phyloP scores from a whole-genome alignment of 2,888 invertebrate genomes.

The Smittia aterrima region DNA sequence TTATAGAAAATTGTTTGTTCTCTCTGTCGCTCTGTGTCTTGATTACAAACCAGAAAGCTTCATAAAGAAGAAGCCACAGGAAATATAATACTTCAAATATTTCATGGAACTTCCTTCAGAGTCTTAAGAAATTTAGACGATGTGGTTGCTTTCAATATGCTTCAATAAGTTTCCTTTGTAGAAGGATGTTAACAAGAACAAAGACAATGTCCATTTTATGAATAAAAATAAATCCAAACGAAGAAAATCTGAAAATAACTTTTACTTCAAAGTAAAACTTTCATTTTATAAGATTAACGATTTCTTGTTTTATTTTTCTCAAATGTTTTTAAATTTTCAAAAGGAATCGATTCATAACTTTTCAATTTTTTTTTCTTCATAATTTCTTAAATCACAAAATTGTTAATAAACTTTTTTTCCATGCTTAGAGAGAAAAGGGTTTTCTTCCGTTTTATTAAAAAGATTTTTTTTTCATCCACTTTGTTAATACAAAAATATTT shows the following conservation, averaged over 20 bases:
- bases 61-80: background rate
- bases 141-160: no score
- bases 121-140: no score
- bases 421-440: conserved; percentile 3
- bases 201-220: no score
- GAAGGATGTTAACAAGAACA: no score
- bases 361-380: conserved; percentile 12
- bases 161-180: no score
- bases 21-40: no score
- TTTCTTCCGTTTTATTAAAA: conserved; percentile 11
- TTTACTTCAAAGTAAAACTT: no score
- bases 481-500: conserved; percentile 33
- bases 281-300: conserved; percentile 19
- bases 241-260: no score
- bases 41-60: background rate
- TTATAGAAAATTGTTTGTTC: no score
- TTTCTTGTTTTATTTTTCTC: conserved; percentile 19
- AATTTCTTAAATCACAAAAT: conserved; percentile 30
- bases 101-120: no score
- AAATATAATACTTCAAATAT: background rate
- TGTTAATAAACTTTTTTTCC: conserved; percentile 21
- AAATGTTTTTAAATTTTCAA: conserved; percentile 15
- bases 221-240: no score
- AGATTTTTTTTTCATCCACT: background rate
- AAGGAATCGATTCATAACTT: conserved; percentile 28